Conservation (phyloP, 2,888 invertebrate species). For the Polymixis flavicincta region DNA sequence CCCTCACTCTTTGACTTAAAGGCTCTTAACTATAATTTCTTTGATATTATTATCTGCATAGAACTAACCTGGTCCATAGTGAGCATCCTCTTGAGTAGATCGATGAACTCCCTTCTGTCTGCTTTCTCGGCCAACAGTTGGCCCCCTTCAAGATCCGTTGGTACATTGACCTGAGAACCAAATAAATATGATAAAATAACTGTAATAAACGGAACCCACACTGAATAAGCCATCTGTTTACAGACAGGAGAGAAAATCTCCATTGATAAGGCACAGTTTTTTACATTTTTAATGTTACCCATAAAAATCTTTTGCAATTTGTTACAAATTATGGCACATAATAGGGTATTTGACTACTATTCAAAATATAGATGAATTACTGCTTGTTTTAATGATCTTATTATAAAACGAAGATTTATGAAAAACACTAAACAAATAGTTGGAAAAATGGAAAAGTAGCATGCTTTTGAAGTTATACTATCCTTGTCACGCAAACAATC, state of each 20-base stretch:
- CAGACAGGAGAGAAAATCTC: background rate
- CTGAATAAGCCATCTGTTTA: conserved; percentile 19
- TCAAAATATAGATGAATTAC: background rate
- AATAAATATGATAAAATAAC: conserved; percentile 37
- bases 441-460: background rate
- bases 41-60: background rate
- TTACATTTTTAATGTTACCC: too few species aligned
- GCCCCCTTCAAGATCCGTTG: conserved; percentile 99
- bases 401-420: background rate
- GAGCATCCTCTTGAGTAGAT: conserved; percentile 99
- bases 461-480: background rate
- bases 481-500: background rate
- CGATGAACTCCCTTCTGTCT: conserved; percentile 99
- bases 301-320: background rate
- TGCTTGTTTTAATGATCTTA: background rate
- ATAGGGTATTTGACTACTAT: background rate
- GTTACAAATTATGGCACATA: background rate
- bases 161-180: conserved; percentile 94
- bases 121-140: conserved; percentile 99
- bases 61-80: conserved; percentile 97
- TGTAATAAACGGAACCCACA: background rate
- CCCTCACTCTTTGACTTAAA: background rate
- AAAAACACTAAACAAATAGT: background rate
- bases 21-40: background rate
- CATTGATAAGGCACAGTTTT: background rate